These are phyloP conservation scores for Caenorhabditis parvicauda DNA, from an alignment of 2,888 invertebrate species.

Conservation along the genomic window DNA sequence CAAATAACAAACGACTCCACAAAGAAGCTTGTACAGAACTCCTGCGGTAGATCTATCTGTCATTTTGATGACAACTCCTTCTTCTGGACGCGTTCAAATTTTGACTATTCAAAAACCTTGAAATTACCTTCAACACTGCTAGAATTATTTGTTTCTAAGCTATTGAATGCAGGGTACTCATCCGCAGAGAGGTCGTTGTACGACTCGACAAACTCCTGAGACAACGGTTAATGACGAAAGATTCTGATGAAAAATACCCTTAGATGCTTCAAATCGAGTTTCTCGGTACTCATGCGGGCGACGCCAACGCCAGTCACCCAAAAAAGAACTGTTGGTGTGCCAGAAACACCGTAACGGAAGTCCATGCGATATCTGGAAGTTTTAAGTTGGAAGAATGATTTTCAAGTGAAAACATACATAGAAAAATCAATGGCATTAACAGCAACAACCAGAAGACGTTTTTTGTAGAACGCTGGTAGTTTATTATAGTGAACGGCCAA, in stretches of 20 bases:
- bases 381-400: neutral
- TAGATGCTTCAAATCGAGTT: slow-evolving; percentile 2
- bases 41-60: too few species aligned
- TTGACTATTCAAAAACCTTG: too few species aligned
- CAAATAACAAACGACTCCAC: too few species aligned
- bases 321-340: slow-evolving; percentile 82
- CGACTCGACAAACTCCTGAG: slow-evolving; percentile 5
- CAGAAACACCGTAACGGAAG: slow-evolving; percentile 85
- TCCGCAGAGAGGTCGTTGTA: slow-evolving; percentile 21
- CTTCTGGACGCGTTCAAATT: too few species aligned
- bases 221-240: neutral
- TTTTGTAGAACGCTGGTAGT: slow-evolving; percentile 80
- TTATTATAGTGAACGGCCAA: slow-evolving; percentile 89
- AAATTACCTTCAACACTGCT: too few species aligned
- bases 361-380: slow-evolving; percentile 68
- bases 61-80: too few species aligned
- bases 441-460: slow-evolving; percentile 77
- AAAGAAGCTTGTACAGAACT: too few species aligned
- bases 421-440: slow-evolving; percentile 82
- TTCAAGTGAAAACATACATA: slow-evolving; percentile 64
- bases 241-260: neutral
- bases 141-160: too few species aligned
- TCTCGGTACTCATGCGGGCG: slow-evolving; percentile 74
- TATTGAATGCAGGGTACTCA: too few species aligned
- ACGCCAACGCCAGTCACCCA: slow-evolving; percentile 85